A percentile compares a stretch with the other conserved stretches of the same genome.
Evolutionary conservation across 2,888 invertebrate genomes (phyloP).

Genomic region (Aspidiotus destructor): DNA sequence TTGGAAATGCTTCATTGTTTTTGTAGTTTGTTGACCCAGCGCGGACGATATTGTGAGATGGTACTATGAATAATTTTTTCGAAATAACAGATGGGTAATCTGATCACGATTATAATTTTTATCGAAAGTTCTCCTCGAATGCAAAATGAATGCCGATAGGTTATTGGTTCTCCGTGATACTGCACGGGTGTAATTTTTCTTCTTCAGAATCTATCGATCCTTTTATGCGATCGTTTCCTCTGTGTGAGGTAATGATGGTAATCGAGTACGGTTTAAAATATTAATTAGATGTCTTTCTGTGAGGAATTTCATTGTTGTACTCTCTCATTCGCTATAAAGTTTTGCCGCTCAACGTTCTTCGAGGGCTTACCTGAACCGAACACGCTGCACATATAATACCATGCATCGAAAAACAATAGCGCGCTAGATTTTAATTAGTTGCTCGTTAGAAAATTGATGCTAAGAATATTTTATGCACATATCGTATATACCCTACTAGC

Average conservation of each 20-base stretch:
- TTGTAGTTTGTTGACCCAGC: constrained; percentile 24
- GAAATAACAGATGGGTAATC: constrained; percentile 1
- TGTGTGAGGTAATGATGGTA: constrained; percentile 5
- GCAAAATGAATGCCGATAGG: constrained; percentile 14
- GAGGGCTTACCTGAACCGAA: not conserved
- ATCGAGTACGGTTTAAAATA: constrained; percentile 15
- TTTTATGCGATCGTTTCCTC: constrained; percentile 22
- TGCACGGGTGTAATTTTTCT: not conserved
- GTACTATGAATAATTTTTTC: no score
- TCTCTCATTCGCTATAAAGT: not conserved
- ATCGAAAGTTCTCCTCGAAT: constrained; percentile 23
- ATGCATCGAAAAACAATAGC: constrained; percentile 4
- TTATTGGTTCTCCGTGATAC: constrained; percentile 2
- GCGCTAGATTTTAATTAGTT: not conserved
- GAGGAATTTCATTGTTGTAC: constrained; percentile 18
- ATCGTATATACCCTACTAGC: no score
- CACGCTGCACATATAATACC: not conserved
- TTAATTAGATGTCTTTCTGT: constrained; percentile 9
- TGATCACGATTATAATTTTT: constrained; percentile 25
- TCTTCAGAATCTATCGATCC: constrained; percentile 5
- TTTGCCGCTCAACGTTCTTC: not conserved
- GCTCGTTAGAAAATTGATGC: not conserved
- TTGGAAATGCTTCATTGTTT: constrained; percentile 7
- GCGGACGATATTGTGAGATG: no score
- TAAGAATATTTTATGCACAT: no score